phyloP scores from a whole-genome alignment of 2,113 vertebrate genomes.

The Tringa solitaria region DNA sequence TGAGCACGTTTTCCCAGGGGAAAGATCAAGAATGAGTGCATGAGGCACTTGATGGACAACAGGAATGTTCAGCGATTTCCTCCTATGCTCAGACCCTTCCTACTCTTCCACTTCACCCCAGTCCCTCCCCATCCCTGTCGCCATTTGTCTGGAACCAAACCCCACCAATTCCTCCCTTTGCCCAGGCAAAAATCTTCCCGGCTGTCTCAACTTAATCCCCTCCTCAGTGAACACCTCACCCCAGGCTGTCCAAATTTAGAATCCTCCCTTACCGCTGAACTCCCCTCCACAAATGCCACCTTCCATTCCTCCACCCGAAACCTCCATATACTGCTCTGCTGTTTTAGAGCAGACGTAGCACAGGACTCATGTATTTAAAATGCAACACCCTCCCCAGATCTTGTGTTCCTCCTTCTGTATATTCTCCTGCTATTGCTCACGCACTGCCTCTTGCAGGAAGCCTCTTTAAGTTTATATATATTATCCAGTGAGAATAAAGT shows the following conservation, averaged over 20 bases:
- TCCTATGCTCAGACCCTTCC: background rate
- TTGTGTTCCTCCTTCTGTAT: background rate
- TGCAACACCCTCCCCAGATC: background rate
- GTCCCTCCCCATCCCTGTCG: background rate
- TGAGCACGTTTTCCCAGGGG: background rate
- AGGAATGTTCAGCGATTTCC: fast-evolving
- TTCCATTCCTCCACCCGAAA: background rate
- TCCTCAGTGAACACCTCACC: background rate
- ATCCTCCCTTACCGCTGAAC: background rate
- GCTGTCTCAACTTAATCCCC: background rate
- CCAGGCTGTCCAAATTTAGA: background rate
- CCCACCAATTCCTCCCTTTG: background rate
- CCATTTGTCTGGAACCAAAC: background rate
- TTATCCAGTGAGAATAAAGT: background rate
- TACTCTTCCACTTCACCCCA: background rate
- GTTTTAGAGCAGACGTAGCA: background rate
- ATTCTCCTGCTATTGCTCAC: background rate
- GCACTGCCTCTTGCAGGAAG: background rate
- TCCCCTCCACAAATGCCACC: background rate
- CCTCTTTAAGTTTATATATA: background rate
- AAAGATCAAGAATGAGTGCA: background rate
- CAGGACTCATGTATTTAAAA: fast-evolving
- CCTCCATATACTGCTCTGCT: background rate
- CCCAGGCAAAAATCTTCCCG: background rate
- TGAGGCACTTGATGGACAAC: background rate